Base-by-base conservation (phyloP, 2,113 vertebrate genomes). In the Rhea americana region DNA sequence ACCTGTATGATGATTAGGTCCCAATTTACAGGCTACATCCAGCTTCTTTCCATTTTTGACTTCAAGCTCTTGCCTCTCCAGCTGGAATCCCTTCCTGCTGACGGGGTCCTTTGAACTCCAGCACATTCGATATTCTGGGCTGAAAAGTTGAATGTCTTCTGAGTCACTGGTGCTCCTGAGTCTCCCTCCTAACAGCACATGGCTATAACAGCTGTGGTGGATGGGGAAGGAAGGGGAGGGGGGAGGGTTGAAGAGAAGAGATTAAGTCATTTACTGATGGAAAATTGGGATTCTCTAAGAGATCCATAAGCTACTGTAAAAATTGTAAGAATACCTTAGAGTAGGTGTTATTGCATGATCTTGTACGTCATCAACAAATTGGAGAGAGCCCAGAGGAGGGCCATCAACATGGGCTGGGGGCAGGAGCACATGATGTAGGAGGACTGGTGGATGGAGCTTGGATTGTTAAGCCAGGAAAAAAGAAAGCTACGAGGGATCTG, bases 11-110 rank as follows among this genome's bases (percentile, higher is more conserved):
- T 39, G 70, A 83, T 89, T 75, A 45, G 35, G 47, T 78, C 83
- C 75, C 68, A 53, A 55, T 32, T 92, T 90, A 50, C 26, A 67
- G 77, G 61, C 62, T 75, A 3, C 28, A 28, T 92, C 15, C 11
- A 88, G 15, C 59, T 91, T 91, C 58, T 43, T 43, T 65, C 55
- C 6, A 3, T 15, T 85, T 90, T 87, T 90, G 74, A 66, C 58
- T 80, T 83, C 13, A 0, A 73, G 83, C 71, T 86, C 13, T 92
- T 35, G 19, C 7, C 13, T 8, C 8, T 94, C 63, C 88, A 90
- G 74, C 93, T 91, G 94, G 85, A 95, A 91, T 35, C 63, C 4
- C 41, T 92, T 90, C 26, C 71, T 1, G 4, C 41, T 85, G 81
- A 82, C 77, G 90, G 81, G 58, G 48, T 13, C 16, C 45, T 87